These are phyloP conservation scores for Herminia tarsipennalis DNA, from an alignment of 2,888 invertebrate species.

Conservation along the genomic window DNA sequence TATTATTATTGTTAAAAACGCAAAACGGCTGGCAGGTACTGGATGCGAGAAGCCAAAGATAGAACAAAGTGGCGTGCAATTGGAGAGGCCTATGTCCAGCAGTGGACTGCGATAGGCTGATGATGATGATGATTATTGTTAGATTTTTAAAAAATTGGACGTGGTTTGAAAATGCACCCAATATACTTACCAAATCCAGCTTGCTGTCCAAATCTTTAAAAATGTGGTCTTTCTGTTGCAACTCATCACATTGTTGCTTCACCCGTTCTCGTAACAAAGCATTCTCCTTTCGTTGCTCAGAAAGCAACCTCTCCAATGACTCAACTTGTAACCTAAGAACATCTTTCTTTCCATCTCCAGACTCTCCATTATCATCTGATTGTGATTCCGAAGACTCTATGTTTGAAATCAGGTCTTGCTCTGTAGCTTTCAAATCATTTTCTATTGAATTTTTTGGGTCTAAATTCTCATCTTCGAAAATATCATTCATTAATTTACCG, in stretches of 20 bases:
- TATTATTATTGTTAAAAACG: no score
- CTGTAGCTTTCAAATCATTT: constrained; percentile 6
- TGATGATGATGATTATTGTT: no score
- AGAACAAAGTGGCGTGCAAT: no score
- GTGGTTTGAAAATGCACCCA: neutral
- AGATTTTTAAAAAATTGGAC: neutral
- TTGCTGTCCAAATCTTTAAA: constrained; percentile 81
- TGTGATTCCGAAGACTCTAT: constrained; percentile 14
- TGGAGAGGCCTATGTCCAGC: no score
- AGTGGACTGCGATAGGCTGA: no score
- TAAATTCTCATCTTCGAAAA: constrained; percentile 68
- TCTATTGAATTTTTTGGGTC: constrained; percentile 20
- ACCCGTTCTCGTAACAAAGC: constrained; percentile 60
- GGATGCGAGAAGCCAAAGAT: no score
- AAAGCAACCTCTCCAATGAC: constrained; percentile 65
- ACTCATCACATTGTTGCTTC: constrained; percentile 70
- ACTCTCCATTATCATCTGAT: constrained; percentile 19
- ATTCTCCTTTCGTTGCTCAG: constrained; percentile 74
- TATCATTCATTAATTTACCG: constrained; percentile 75
- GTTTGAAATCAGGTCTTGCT: constrained; percentile 24
- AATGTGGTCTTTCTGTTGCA: constrained; percentile 67
- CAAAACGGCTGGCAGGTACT: no score
- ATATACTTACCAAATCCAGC: constrained; percentile 75
- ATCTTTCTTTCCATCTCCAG: constrained; percentile 53
- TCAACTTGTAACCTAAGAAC: constrained; percentile 67